Conservation (phyloP, 35 echinoderm and acorn worm genomes). For the Heliocidaris tuberculata region DNA sequence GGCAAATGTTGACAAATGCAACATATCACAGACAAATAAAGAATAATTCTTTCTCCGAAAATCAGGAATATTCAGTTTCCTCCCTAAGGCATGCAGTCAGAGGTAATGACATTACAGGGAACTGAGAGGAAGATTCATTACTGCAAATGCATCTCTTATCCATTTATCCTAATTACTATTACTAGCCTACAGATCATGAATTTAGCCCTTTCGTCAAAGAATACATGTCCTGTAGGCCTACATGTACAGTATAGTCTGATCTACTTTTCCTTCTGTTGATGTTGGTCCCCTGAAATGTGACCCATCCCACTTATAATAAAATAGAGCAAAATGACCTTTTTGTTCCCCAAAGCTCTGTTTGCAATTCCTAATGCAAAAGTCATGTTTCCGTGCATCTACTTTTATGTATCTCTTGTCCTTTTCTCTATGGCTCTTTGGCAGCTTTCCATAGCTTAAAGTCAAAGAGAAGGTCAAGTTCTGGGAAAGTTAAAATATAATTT, state of each 20-base stretch:
- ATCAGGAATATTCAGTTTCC: not conserved
- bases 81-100: not conserved
- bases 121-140: not conserved
- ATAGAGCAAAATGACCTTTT: not conserved
- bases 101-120: not conserved
- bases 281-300: not conserved
- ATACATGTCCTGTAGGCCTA: not conserved
- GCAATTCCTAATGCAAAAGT: not conserved
- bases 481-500: too few species aligned
- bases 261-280: not conserved
- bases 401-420: not conserved
- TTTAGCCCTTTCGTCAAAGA: not conserved
- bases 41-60: not conserved
- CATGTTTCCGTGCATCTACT: not conserved
- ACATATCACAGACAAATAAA: not conserved
- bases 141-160: not conserved
- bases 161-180: not conserved
- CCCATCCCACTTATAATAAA: not conserved
- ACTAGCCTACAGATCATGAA: not conserved
- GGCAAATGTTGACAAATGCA: not conserved
- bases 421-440: too few species aligned
- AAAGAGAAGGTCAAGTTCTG: too few species aligned
- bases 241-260: not conserved
- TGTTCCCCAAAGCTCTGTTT: not conserved
- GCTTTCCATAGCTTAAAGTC: too few species aligned